A percentile compares a stretch with the other conserved stretches of the same genome.
phyloP scores from a whole-genome alignment of 2,888 invertebrate genomes.

The Oligia fasciuncula region DNA sequence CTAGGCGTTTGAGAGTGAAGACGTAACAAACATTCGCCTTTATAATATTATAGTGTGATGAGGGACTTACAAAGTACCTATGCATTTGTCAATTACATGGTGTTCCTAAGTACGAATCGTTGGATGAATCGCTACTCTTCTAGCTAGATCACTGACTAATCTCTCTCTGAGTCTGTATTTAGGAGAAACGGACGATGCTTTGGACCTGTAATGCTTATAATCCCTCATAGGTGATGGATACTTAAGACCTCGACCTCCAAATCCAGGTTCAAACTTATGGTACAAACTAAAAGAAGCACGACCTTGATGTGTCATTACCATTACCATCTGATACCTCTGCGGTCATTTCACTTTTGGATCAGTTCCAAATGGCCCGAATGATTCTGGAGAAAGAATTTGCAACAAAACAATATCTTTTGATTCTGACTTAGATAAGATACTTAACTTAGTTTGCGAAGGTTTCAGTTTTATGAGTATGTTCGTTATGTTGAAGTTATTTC shows the following conservation, averaged over 20 bases:
- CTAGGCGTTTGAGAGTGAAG: too few species aligned
- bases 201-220: background rate
- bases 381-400: constrained; percentile 24
- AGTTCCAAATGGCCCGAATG: constrained; percentile 24
- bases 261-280: background rate
- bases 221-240: background rate
- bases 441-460: background rate
- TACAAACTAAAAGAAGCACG: background rate
- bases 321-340: background rate
- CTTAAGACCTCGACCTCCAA: background rate
- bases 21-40: too few species aligned
- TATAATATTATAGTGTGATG: too few species aligned
- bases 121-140: too few species aligned
- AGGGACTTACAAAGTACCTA: too few species aligned
- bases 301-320: constrained; percentile 26
- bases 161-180: background rate
- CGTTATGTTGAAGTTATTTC: constrained; percentile 8
- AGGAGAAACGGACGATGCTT: background rate
- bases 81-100: too few species aligned
- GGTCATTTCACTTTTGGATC: constrained; percentile 34
- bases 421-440: background rate
- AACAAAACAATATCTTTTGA: constrained; percentile 6
- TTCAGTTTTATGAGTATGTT: background rate
- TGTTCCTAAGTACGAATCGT: too few species aligned
- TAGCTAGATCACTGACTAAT: too few species aligned